A percentile compares a stretch with the other conserved stretches of the same genome.
These are phyloP conservation scores for Bactericera cockerelli DNA, from an alignment of 1,140 invertebrate species.

Conservation along the genomic window DNA sequence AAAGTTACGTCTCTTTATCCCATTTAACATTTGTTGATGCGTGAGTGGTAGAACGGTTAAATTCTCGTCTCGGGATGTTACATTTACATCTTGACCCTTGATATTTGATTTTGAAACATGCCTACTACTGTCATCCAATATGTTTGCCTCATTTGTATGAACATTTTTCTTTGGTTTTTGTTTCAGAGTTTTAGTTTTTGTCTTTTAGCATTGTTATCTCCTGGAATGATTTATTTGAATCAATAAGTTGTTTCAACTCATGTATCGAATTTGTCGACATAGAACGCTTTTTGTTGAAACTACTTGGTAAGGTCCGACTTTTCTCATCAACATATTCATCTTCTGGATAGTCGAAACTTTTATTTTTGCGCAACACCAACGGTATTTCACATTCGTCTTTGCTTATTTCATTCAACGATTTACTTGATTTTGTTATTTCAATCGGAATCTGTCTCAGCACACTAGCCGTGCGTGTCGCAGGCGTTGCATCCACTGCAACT, in stretches of 20 bases:
- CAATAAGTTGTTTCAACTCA: neutral
- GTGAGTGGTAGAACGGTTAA: slow-evolving; percentile 22
- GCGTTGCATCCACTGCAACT: slow-evolving; percentile 57
- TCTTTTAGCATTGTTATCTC: too few species aligned
- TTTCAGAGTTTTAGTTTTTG: neutral
- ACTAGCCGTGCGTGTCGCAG: slow-evolving; percentile 47
- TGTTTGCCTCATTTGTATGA: neutral
- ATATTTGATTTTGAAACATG: neutral
- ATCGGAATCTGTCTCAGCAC: slow-evolving; percentile 56
- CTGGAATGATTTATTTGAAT: slow-evolving; percentile 1
- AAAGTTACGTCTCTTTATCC: slow-evolving; percentile 57
- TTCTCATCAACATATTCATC: neutral
- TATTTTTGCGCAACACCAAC: neutral
- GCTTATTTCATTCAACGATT: neutral
- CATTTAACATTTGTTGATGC: slow-evolving; percentile 23
- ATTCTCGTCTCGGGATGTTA: slow-evolving; percentile 57
- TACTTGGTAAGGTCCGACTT: neutral
- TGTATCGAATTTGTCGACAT: neutral
- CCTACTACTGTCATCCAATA: neutral
- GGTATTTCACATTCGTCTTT: slow-evolving; percentile 22
- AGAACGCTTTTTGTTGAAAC: neutral
- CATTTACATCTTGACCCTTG: slow-evolving; percentile 57
- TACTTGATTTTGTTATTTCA: slow-evolving; percentile 42
- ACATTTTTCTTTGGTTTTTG: neutral
- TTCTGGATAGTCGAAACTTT: slow-evolving; percentile 1